These are phyloP conservation scores for Atrichornis clamosus DNA, from an alignment of 2,113 vertebrate genomes.

Conservation along the genomic window DNA sequence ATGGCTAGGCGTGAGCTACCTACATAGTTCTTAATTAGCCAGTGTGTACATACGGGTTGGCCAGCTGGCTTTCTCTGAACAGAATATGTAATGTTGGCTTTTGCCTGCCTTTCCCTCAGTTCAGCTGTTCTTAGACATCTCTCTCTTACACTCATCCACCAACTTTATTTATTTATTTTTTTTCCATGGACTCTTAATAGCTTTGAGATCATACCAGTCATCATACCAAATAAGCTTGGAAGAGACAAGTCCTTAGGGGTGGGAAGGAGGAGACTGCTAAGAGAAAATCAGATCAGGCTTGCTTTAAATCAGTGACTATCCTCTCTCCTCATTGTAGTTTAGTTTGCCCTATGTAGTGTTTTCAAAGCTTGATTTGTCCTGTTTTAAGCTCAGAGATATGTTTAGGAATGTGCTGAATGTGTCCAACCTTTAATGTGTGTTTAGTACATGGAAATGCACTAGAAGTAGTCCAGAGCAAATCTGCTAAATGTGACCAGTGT, in stretches of 20 bases:
- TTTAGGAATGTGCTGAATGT: neutral
- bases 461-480: neutral
- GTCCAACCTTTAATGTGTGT: neutral
- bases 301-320: neutral
- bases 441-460: neutral
- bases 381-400: neutral
- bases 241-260: neutral
- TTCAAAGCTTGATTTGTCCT: neutral
- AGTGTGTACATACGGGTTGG: neutral
- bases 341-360: neutral
- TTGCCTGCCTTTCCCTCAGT: constrained; percentile 11
- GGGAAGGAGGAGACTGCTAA: neutral
- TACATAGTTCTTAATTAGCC: neutral
- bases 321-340: neutral
- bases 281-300: neutral
- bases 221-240: neutral
- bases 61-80: constrained; percentile 26
- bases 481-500: neutral
- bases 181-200: neutral
- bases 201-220: neutral
- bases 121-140: neutral
- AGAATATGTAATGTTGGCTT: neutral
- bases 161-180: neutral
- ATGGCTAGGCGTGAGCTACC: neutral
- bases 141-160: neutral